Conservation (phyloP, 1,140 invertebrate genomes). For the Brachionus paranguensis region DNA sequence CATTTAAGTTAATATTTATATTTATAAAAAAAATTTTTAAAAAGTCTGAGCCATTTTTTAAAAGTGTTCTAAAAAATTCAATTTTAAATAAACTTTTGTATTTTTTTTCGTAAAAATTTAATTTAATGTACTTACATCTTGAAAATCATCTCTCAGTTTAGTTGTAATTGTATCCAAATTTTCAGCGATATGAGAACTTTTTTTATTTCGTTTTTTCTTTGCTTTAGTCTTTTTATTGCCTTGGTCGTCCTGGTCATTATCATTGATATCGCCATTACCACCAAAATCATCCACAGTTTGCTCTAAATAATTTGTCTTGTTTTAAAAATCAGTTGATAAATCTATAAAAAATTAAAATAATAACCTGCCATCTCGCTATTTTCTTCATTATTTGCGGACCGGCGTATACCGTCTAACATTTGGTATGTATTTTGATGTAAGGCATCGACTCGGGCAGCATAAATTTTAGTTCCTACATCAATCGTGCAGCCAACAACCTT, state of each 20-base stretch:
- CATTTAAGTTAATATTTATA: no score
- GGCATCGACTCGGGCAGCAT: constrained; percentile 24
- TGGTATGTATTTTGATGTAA: constrained; percentile 36
- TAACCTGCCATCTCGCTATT: background rate
- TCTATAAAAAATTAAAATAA: background rate
- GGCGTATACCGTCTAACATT: constrained; percentile 26
- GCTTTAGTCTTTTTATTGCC: constrained; percentile 17
- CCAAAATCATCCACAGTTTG: background rate
- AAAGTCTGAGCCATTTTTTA: no score
- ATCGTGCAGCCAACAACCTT: constrained; percentile 35
- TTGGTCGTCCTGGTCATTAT: background rate
- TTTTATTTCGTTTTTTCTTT: constrained; percentile 9
- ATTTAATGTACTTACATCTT: background rate
- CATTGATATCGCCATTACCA: background rate
- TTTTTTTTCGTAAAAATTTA: no score
- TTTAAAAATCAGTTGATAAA: no score
- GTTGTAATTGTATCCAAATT: constrained; percentile 17
- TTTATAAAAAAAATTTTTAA: no score
- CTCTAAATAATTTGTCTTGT: background rate
- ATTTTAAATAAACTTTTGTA: background rate
- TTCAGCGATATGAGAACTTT: constrained; percentile 30
- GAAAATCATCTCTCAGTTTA: constrained; percentile 18
- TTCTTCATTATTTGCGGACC: background rate
- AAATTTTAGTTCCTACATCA: constrained; percentile 36
- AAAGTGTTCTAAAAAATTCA: no score